These are phyloP conservation scores for Pachyuromys duprasi DNA, from an alignment of 2,797 vertebrate species.

Conservation along the genomic window DNA sequence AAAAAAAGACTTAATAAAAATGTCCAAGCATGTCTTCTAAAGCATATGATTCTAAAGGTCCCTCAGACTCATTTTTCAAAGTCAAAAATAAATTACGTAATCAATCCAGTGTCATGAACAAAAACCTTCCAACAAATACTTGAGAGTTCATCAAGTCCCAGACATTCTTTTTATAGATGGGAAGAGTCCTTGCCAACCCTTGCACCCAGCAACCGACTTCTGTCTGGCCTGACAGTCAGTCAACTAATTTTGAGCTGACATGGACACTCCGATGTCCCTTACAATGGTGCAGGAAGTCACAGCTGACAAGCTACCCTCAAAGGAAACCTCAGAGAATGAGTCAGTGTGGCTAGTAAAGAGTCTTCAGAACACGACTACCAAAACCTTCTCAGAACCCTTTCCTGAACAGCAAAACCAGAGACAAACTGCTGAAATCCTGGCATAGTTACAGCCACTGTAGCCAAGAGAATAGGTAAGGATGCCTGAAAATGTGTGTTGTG, in stretches of 20 bases:
- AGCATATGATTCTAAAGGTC: background rate
- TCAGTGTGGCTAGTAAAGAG: background rate
- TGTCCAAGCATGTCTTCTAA: conserved; percentile 36
- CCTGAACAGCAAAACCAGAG: background rate
- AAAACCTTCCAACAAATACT: conserved; percentile 86
- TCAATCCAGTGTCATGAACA: conserved; percentile 55
- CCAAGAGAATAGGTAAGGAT: background rate
- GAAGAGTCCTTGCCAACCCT: conserved; percentile 75
- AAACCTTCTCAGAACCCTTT: background rate
- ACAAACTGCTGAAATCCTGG: background rate
- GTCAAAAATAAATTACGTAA: conserved; percentile 83
- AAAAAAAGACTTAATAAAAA: conserved; percentile 44
- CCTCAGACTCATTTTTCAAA: conserved; percentile 64
- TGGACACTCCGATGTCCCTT: conserved; percentile 37
- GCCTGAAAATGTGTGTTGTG: background rate
- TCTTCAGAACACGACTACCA: background rate
- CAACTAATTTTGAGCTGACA: conserved; percentile 77
- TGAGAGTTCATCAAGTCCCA: conserved; percentile 81
- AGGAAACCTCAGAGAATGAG: background rate
- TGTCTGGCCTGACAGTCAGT: conserved; percentile 51
- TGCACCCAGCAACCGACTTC: conserved; percentile 57
- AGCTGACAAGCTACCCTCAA: background rate
- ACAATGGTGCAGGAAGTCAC: conserved; percentile 51
- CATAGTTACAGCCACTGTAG: background rate
- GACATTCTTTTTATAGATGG: conserved; percentile 87